These are phyloP conservation scores for Hippocampus barbouri DNA, from an alignment of 2,113 vertebrate genomes.

Conservation along the genomic window DNA sequence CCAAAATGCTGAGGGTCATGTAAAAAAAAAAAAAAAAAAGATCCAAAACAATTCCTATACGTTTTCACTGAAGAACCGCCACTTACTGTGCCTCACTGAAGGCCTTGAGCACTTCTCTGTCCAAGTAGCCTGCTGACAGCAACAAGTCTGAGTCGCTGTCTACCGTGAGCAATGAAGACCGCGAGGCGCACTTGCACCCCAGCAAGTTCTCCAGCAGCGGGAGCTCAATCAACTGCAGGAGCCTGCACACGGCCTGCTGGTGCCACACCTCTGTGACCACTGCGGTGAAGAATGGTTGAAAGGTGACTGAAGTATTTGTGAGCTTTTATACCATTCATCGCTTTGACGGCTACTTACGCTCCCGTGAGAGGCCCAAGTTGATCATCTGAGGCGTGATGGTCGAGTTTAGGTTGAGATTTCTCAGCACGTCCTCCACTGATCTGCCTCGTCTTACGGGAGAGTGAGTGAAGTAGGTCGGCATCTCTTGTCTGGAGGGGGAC, in stretches of 20 bases:
- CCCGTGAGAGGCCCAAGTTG: constrained; percentile 77
- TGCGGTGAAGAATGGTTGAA: constrained; percentile 46
- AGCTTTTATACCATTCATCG: neutral
- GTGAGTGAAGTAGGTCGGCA: constrained; percentile 63
- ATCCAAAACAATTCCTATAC: neutral
- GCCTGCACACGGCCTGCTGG: constrained; percentile 86
- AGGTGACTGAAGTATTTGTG: neutral
- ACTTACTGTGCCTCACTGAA: constrained; percentile 94
- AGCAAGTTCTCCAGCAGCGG: constrained; percentile 87
- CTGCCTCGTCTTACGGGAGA: constrained; percentile 74
- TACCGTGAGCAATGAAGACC: constrained; percentile 59
- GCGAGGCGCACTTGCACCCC: constrained; percentile 63
- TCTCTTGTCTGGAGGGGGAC: constrained; percentile 70
- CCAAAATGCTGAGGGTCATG: no score
- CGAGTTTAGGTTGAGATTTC: constrained; percentile 84
- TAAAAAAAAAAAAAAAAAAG: no score
- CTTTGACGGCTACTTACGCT: constrained; percentile 69
- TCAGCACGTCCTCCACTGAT: constrained; percentile 83
- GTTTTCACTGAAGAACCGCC: no score
- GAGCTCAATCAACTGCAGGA: constrained; percentile 91
- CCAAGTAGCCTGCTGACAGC: constrained; percentile 84
- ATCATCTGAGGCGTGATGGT: constrained; percentile 74
- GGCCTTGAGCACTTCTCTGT: constrained; percentile 92
- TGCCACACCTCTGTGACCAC: constrained; percentile 92
- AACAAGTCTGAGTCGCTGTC: constrained; percentile 74